Base-by-base conservation (phyloP, 2,797 vertebrate genomes). In the Otolemur crassicaudatus region DNA sequence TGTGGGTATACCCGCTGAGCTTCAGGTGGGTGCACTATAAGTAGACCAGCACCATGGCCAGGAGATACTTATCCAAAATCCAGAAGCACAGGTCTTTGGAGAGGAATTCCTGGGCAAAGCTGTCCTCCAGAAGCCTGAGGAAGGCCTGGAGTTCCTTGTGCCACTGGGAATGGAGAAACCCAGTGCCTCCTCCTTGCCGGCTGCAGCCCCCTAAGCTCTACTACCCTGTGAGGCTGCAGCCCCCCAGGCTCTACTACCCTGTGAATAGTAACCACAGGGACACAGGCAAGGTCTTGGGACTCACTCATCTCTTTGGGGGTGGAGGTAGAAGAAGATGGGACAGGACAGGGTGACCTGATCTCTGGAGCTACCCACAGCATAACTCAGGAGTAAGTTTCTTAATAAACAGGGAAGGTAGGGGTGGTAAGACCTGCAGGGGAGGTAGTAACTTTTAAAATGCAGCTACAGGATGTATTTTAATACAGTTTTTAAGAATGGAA, bases 91-190 rank as follows among this genome's bases (percentile, higher is more conserved):
- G 40, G 0, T 98, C 98, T 63, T 40, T 97, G 4, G 79, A 97
- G 14, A 98, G 94, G 69, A 98, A 98, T 0, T 92, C 53, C 92
- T 86, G 97, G 69, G 98, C 94, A 63, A 72, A 34, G 0, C 94
- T 56, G 80, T 98, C 85, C 16, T 98, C 98, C 85, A 98, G 94
- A 10, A 98, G 98, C 40, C 14, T 58, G 60, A 98, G 97, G 76
- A 98, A 98, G 56, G 98, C 96, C 9, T 77, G 96, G 22, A 93
- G 85, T 40, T 98, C 97, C 70, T 86, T 96, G 49, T 2, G 63
- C 34, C 60, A 96, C 40, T 56, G 94, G 58, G 75, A 85, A 17
- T 19, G 23, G 11, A 53, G 84, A 23, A 84, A 46, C n/a, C 25
- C 5, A 2, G 61, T 20, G 20, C 61, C 40, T 29, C 63, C 70